Evolutionary conservation across 2,797 vertebrate species (phyloP).

Genomic region (Gephyroberyx darwinii): DNA sequence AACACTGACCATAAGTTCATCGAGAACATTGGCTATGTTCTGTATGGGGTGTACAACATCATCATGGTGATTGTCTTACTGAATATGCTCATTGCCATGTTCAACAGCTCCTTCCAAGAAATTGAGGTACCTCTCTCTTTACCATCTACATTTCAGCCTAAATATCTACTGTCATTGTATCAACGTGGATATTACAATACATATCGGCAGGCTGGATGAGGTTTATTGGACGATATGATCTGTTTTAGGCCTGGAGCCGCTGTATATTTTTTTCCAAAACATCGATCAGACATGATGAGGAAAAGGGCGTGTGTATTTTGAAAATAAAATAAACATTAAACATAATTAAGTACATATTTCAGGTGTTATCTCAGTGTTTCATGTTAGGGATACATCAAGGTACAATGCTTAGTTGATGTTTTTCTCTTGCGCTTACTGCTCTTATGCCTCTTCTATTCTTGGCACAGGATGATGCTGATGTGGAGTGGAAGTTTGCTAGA

Average conservation of each 20-base stretch:
- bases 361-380: background rate
- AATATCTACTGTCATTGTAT: background rate
- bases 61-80: conserved; percentile 98
- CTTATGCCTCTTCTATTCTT: background rate
- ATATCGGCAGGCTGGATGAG: too few species aligned
- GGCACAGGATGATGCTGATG: conserved; percentile 92
- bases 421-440: too few species aligned
- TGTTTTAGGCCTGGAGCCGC: too few species aligned
- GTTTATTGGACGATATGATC: too few species aligned
- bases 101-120: conserved; percentile 98
- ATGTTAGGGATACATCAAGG: too few species aligned
- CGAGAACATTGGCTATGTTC: conserved; percentile 90
- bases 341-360: background rate
- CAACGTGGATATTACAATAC: background rate
- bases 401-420: background rate
- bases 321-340: background rate
- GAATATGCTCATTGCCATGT: conserved; percentile 99
- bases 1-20: conserved; percentile 93
- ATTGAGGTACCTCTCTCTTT: conserved; percentile 87
- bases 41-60: conserved; percentile 98
- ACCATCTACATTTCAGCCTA: background rate
- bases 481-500: conserved; percentile 97
- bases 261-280: too few species aligned
- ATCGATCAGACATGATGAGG: too few species aligned
- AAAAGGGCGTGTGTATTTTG: background rate